These are phyloP conservation scores for Nymphicus hollandicus DNA, from an alignment of 2,113 vertebrate species.

Conservation along the genomic window DNA sequence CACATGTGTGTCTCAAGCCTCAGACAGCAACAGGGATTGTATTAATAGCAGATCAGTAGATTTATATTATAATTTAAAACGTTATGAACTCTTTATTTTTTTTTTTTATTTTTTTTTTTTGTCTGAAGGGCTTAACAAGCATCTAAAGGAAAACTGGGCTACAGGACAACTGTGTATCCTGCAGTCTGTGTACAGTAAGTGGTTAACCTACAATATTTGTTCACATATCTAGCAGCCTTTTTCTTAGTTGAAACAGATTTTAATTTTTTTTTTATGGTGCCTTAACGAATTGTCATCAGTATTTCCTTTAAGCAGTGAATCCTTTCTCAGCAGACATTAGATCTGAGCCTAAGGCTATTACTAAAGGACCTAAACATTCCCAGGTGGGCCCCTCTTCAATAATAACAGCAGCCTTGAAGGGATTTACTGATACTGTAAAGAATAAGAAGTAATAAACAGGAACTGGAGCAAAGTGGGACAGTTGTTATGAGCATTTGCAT, in stretches of 20 bases:
- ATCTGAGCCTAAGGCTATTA: constrained; percentile 72
- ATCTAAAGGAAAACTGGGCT: not conserved
- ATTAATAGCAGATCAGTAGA: constrained; percentile 72
- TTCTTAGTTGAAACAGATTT: constrained; percentile 51
- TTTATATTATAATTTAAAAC: constrained; percentile 58
- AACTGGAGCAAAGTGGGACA: constrained; percentile 58
- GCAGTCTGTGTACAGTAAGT: constrained; percentile 44
- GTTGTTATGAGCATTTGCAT: constrained; percentile 67
- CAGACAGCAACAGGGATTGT: constrained; percentile 67
- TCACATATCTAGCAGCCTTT: constrained; percentile 65
- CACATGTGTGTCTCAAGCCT: constrained; percentile 67
- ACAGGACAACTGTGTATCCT: constrained; percentile 18
- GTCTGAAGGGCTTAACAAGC: not conserved
- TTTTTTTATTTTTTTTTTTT: too few relatives aligned
- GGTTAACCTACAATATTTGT: constrained; percentile 67
- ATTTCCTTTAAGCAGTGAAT: constrained; percentile 76
- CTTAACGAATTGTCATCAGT: constrained; percentile 64
- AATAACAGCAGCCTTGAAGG: constrained; percentile 65
- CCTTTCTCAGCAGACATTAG: constrained; percentile 70
- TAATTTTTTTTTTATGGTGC: constrained; percentile 35
- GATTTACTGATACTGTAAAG: constrained; percentile 72
- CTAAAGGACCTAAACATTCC: constrained; percentile 76
- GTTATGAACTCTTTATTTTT: not conserved
- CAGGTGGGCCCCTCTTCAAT: constrained; percentile 69
- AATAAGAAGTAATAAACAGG: constrained; percentile 66